A percentile compares a stretch with the other conserved stretches of the same genome.
phyloP scores from a whole-genome alignment of 2,797 vertebrate species.

The Anguilla pacifica region DNA sequence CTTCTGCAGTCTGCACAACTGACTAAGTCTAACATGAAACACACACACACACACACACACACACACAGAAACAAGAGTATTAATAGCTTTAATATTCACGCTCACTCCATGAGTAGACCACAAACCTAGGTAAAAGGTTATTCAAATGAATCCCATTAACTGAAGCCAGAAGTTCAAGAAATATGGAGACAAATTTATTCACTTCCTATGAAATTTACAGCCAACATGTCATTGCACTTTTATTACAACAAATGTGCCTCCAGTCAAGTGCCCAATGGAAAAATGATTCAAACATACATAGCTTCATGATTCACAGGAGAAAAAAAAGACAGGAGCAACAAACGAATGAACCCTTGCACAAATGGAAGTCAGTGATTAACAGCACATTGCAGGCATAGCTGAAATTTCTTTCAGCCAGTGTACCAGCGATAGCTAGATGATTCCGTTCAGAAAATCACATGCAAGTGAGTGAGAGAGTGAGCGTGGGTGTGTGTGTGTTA shows the following conservation, averaged over 20 bases:
- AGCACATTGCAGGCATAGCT: not conserved
- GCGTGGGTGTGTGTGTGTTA: not conserved
- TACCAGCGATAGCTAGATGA: not conserved
- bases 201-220: not conserved
- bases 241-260: not conserved
- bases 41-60: not conserved
- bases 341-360: not conserved
- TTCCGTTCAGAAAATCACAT: not conserved
- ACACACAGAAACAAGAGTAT: not conserved
- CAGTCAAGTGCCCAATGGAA: not conserved
- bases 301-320: not conserved
- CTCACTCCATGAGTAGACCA: not conserved
- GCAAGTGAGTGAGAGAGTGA: not conserved
- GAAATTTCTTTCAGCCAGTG: not conserved
- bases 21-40: not conserved
- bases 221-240: not conserved
- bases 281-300: not conserved
- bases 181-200: not conserved
- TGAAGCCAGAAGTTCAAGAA: not conserved
- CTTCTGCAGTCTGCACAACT: not conserved
- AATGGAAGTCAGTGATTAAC: not conserved
- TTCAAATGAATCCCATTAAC: not conserved
- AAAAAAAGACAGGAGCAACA: not conserved
- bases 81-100: not conserved
- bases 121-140: not conserved